Evolutionary conservation across 2,888 invertebrate genomes (phyloP), one percentile per base, ranked within the genome.

Genomic region (Bellardia pandia): DNA sequence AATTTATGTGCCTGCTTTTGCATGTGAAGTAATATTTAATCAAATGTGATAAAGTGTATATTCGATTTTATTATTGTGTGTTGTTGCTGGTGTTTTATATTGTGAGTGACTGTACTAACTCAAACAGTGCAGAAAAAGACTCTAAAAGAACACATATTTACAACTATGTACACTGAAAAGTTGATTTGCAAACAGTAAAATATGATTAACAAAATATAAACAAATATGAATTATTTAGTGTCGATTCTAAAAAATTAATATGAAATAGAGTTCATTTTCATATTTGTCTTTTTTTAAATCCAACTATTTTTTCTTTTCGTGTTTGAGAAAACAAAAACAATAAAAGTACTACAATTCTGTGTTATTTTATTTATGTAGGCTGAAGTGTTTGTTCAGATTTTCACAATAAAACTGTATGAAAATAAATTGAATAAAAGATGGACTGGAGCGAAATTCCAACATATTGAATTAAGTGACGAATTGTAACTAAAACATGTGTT

Each of bases 11-110:
- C n/a, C 14, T 40, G 33, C 3, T 2, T 5, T 14, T 37, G 40
- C 40, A 8, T 56, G 7, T 16, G 56, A 8, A 56, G 16, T 5
- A 16, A 62, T 71, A 53, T 71, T 71, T 30, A 53, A n/a, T 37
- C 40, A 53, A 71, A 51, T 71, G 51, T 53, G 53, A 71, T 71
- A 53, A 53, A 71, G 37, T 71, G 53, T 62, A 58, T 58, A 30
- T 62, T n/a, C 62, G 62, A 37, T 37, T 62, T 60, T 60, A 60
- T 60, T 60, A 30, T 16, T 8, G 62, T 23, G n/a, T 56, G 56
- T 16, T 56, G 40, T 16, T 66, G 16, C 42, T 23, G 40, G 4
- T 64, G 13, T 42, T 16, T 45, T 45, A 11, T 45, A 30, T 48
- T 68, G 5, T n/a, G 13, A 64, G 64, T 64, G 16, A 16, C 45